Base-by-base conservation (phyloP, 2,888 invertebrate genomes). In the Lasioglossum figueresi region DNA sequence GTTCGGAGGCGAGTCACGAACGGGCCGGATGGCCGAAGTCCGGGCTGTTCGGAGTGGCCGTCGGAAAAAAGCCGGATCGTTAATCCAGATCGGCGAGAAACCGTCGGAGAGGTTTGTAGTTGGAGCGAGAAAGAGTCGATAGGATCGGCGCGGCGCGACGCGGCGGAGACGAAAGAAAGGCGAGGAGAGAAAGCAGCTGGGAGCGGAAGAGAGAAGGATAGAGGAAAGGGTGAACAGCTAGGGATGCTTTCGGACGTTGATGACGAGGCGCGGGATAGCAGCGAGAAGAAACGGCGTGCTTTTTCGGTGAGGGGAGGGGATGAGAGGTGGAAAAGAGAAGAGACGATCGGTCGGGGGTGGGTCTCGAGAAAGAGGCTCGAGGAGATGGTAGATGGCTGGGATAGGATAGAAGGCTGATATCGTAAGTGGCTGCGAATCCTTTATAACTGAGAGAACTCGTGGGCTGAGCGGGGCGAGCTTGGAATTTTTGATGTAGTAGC, bases 401-500 rank as follows among this genome's bases (percentile, higher is more conserved):
- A 76, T 76, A 84, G 85, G 83, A 85, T 84, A 89, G 88, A 88
- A 79, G 85, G 88, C 92, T 93, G 94, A 94, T 94, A 94, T 94
- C 92, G 93, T 94, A 94, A 94, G 94, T 94, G 94, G 94, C 92
- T 93, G 93, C 92, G 93, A 94, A 94, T 94, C 93, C 93, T 94
- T 94, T 94, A 94, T 94, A 92, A 92, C 93, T 91, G 88, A 90
- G 92, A 90, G 91, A 91, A 93, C 90, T 91, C 88, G 89, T 79
- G 82, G 85, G 79, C 72, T 74, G 89, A 82, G 74, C 80, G 82
- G 88, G 92, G 93, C 93, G 92, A 93, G 94, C 89, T 92, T 92
- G 93, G 94, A 94, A 94, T 94, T 94, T 94, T 94, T 94, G 93
- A 94, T 94, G 94, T 93, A 93, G 93, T 93, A 93, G 92, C 92